A percentile compares a stretch with the other conserved stretches of the same genome.
Conservation (phyloP, 2,797 vertebrate species). For the Channallabes apus region DNA sequence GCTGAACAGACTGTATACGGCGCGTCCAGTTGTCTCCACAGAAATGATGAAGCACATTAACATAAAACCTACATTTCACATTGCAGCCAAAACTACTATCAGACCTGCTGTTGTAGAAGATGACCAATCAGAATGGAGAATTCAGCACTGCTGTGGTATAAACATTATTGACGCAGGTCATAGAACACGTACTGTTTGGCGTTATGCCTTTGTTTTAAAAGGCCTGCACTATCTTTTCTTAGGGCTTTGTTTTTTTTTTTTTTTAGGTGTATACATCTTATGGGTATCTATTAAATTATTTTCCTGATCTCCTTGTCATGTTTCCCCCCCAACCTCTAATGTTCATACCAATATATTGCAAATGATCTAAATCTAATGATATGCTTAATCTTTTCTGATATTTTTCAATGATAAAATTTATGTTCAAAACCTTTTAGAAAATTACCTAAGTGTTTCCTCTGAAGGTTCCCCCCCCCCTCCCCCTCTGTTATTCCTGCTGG, state of each 20-base stretch:
- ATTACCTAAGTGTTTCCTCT: too few species aligned
- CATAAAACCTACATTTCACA: neutral
- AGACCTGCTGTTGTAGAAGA: neutral
- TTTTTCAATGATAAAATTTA: too few species aligned
- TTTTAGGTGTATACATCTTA: neutral
- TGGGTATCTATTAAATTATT: slow-evolving; percentile 4
- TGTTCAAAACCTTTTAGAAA: too few species aligned
- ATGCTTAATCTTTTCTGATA: too few species aligned
- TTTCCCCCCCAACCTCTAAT: too few species aligned
- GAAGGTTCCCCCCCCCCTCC: too few species aligned
- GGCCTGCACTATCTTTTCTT: neutral
- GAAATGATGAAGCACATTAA: neutral
- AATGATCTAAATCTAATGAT: neutral
- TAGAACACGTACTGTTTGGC: neutral
- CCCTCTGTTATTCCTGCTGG: too few species aligned
- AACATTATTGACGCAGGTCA: too few species aligned
- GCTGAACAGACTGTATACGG: neutral
- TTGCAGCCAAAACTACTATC: neutral
- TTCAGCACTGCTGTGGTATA: neutral
- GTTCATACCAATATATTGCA: neutral
- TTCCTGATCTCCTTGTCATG: neutral
- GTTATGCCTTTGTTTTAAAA: slow-evolving; percentile 47
- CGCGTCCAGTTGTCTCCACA: neutral
- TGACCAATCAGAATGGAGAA: neutral
- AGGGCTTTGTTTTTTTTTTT: too few species aligned